Evolutionary conservation across 2,888 invertebrate genomes (phyloP).

Genomic region (Lepidonotus clava): DNA sequence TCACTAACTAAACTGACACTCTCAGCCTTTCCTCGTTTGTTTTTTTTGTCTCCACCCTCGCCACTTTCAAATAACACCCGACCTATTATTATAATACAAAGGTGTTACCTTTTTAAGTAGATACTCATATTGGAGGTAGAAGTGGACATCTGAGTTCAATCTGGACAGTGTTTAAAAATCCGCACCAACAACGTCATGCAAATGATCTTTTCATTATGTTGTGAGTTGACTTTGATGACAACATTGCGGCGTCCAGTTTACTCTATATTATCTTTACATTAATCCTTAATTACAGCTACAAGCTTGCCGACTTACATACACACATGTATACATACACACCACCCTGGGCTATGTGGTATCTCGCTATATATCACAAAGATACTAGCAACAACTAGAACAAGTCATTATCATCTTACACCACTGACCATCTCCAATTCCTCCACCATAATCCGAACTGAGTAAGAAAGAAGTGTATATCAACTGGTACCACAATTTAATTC

Average conservation of each 20-base stretch:
- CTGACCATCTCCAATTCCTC: too few species aligned
- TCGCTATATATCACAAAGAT: background rate
- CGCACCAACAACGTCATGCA: background rate
- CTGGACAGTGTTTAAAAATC: background rate
- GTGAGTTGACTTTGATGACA: background rate
- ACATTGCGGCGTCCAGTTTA: background rate
- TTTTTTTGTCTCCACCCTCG: background rate
- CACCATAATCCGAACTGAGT: too few species aligned
- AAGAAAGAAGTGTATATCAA: too few species aligned
- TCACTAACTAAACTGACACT: background rate
- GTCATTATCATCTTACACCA: too few species aligned
- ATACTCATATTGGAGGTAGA: constrained; percentile 30
- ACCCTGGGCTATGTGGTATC: background rate
- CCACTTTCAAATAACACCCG: background rate
- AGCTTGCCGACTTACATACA: background rate
- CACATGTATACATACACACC: background rate
- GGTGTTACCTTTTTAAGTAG: background rate
- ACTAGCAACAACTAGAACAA: constrained; percentile 8
- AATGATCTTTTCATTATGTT: background rate
- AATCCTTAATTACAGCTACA: background rate
- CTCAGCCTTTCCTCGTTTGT: background rate
- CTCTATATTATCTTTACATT: background rate
- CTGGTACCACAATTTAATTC: too few species aligned
- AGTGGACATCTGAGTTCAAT: constrained; percentile 42
- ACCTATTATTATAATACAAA: background rate